Evolutionary conservation across 37 sponge, comb jelly and placozoan genomes (phyloP).

Genomic region (Hexactinellida sp.): DNA sequence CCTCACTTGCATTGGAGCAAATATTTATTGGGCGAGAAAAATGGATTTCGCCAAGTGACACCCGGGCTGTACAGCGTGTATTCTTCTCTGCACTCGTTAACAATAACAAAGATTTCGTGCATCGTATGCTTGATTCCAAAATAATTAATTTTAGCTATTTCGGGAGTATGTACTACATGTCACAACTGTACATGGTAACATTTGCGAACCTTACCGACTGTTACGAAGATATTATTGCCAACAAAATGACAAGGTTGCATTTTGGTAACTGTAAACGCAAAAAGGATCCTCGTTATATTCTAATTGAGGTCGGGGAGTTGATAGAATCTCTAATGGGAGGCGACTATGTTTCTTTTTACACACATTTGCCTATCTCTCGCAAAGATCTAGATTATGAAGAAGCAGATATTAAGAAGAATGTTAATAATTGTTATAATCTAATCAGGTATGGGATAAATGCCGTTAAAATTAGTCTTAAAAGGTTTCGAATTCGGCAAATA

Average conservation of each 20-base stretch:
- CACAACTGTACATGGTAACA: background rate
- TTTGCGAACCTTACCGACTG: background rate
- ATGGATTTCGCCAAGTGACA: background rate
- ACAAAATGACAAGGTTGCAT: background rate
- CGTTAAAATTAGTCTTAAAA: background rate
- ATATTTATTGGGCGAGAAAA: constrained; percentile 11
- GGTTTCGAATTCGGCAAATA: background rate
- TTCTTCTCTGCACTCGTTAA: background rate
- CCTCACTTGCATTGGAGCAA: background rate
- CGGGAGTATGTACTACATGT: background rate
- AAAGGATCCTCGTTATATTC: constrained; percentile 9
- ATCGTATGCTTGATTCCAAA: background rate
- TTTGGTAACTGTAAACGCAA: background rate
- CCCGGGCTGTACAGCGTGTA: constrained; percentile 3
- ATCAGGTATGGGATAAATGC: background rate
- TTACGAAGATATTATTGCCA: background rate
- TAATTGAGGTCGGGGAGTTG: background rate
- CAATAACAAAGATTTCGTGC: background rate
- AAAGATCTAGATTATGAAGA: background rate
- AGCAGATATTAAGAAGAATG: background rate
- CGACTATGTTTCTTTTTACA: background rate
- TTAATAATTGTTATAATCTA: background rate
- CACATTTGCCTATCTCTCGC: background rate
- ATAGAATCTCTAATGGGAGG: background rate
- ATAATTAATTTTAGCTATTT: background rate